Evolutionary conservation across 2,888 invertebrate genomes (phyloP).

Genomic region (Oscheius sp.): DNA sequence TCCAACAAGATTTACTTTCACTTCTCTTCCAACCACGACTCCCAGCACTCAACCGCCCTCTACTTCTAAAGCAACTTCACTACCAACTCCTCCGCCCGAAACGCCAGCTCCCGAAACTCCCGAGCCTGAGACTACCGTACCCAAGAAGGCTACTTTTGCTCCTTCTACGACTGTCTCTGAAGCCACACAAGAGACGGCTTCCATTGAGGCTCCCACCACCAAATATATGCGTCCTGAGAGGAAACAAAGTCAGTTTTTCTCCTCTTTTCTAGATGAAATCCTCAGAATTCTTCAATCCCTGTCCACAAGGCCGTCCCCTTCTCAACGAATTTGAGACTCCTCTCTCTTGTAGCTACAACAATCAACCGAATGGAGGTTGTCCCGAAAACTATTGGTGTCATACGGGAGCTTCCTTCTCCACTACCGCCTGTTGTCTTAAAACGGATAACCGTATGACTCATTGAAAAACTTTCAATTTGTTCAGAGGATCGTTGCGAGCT

Average conservation of each 20-base stretch:
- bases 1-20: conserved; percentile 25
- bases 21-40: conserved; percentile 24
- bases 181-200: conserved; percentile 8
- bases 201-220: conserved; percentile 38
- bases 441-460: conserved; percentile 21
- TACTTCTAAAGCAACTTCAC: conserved; percentile 27
- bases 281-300: conserved; percentile 62
- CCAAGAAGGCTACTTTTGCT: neutral
- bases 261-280: neutral
- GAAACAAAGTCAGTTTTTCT: conserved; percentile 33
- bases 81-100: conserved; percentile 32
- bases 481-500: conserved; percentile 55
- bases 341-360: conserved; percentile 66
- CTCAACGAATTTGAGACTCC: conserved; percentile 64
- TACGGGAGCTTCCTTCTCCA: conserved; percentile 60
- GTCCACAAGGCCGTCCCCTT: conserved; percentile 61
- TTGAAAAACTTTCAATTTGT: no score
- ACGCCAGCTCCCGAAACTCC: conserved; percentile 21
- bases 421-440: conserved; percentile 65
- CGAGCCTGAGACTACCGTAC: neutral
- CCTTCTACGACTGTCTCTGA: conserved; percentile 10
- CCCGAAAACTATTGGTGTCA: conserved; percentile 61
- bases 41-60: neutral
- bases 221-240: conserved; percentile 48
- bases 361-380: conserved; percentile 67